These are phyloP conservation scores for Holothuria glaberrima DNA, from an alignment of 35 echinoderm and acorn worm species.

Conservation along the genomic window DNA sequence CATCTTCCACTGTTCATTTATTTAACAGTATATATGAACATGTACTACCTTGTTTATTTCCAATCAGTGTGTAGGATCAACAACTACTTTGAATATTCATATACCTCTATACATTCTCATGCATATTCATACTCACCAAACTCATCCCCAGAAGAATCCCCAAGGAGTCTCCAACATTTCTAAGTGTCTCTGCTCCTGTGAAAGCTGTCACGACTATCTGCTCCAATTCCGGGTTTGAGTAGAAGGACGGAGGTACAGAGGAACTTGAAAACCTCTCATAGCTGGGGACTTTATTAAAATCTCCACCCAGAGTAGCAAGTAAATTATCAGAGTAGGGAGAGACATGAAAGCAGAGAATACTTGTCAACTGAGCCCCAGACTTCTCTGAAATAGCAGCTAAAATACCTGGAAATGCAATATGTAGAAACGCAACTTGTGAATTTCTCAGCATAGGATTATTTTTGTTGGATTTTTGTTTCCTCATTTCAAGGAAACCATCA, in stretches of 20 bases:
- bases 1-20: no score
- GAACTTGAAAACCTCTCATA: constrained; percentile 64
- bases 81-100: no score
- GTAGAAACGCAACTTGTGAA: no score
- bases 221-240: constrained; percentile 90
- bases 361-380: constrained; percentile 41
- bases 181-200: constrained; percentile 72
- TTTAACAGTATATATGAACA: no score
- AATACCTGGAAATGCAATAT: constrained; percentile 54
- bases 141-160: constrained; percentile 82
- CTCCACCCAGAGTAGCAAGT: constrained; percentile 75
- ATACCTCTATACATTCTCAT: no score
- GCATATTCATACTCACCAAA: constrained; percentile 10
- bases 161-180: constrained; percentile 67
- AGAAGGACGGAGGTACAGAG: constrained; percentile 62
- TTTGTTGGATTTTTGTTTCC: no score
- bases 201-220: constrained; percentile 90
- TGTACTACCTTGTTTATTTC: no score
- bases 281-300: constrained; percentile 72
- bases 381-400: constrained; percentile 70
- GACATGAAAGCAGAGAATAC: constrained; percentile 83
- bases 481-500: no score
- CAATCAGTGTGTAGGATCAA: no score
- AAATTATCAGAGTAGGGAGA: constrained; percentile 78
- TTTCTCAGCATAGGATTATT: no score